phyloP scores from a whole-genome alignment of 2,113 vertebrate species.

The Ophiodon elongatus region DNA sequence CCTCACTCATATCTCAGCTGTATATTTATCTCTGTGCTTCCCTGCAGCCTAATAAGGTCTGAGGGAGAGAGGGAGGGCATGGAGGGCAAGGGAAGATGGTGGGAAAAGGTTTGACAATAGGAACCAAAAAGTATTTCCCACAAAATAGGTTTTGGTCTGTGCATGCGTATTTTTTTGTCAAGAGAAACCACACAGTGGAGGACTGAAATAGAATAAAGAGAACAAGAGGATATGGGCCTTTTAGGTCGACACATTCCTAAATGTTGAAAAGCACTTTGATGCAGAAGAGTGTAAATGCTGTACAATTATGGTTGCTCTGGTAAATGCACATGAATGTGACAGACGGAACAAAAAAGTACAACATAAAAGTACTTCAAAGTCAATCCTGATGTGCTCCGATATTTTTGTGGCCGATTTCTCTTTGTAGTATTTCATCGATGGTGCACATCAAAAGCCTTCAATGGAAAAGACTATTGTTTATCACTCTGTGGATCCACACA shows the following conservation, averaged over 20 bases:
- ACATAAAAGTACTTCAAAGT: conserved; percentile 61
- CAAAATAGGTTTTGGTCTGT: conserved; percentile 45
- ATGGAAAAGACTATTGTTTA: conserved; percentile 8
- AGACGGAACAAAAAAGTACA: conserved; percentile 15
- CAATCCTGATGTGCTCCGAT: conserved; percentile 1
- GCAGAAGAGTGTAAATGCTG: conserved; percentile 29
- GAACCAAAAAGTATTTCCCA: conserved; percentile 69
- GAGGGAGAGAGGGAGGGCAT: conserved; percentile 28
- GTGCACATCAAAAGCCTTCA: conserved; percentile 36
- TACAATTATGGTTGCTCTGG: conserved; percentile 5
- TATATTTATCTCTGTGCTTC: conserved; percentile 77
- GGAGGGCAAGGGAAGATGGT: conserved; percentile 42
- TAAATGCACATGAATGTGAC: conserved; percentile 27
- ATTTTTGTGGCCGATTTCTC: neutral
- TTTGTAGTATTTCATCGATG: conserved; percentile 13
- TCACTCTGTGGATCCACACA: neutral
- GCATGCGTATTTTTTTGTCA: neutral
- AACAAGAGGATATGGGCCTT: conserved; percentile 22
- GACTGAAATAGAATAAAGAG: conserved; percentile 21
- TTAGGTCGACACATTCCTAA: conserved; percentile 13
- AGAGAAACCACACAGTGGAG: conserved; percentile 19
- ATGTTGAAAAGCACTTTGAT: conserved; percentile 56
- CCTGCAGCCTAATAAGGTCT: conserved; percentile 79
- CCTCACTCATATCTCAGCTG: conserved; percentile 66
- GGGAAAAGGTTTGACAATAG: conserved; percentile 68